These are phyloP conservation scores for Meteorus colon DNA, from an alignment of 2,888 invertebrate genomes.

Conservation along the genomic window DNA sequence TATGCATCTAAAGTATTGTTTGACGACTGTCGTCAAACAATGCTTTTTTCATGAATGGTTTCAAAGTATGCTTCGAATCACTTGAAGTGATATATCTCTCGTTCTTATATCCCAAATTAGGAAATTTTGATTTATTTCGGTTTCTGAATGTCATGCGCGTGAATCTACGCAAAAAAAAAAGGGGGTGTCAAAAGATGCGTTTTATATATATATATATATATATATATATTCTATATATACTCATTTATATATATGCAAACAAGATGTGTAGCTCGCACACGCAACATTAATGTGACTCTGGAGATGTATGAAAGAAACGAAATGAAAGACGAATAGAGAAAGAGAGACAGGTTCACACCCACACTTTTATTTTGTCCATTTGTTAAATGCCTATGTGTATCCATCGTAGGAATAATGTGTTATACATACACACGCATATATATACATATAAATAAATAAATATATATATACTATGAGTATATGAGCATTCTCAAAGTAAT, in stretches of 20 bases:
- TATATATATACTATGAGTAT: neutral
- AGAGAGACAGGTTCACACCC: neutral
- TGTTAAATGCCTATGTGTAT: neutral
- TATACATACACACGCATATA: neutral
- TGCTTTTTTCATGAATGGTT: no score
- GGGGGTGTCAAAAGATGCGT: no score
- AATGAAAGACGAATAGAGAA: neutral
- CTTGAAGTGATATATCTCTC: no score
- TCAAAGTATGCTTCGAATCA: no score
- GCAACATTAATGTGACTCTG: neutral
- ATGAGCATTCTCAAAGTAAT: constrained; percentile 52
- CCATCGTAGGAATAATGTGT: neutral
- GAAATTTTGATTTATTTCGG: no score
- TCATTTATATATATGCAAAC: neutral
- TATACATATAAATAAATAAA: neutral
- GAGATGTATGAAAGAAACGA: neutral
- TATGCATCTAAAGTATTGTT: no score
- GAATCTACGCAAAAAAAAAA: no score
- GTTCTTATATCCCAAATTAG: no score
- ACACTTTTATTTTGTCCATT: constrained; percentile 1
- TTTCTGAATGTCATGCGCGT: no score
- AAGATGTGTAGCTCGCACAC: neutral
- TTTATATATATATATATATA: no score
- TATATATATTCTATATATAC: neutral
- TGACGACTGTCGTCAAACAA: no score